Evolutionary conservation across 2,797 vertebrate species (phyloP), one percentile per base, ranked within the genome.

Genomic region (Mus spretus): DNA sequence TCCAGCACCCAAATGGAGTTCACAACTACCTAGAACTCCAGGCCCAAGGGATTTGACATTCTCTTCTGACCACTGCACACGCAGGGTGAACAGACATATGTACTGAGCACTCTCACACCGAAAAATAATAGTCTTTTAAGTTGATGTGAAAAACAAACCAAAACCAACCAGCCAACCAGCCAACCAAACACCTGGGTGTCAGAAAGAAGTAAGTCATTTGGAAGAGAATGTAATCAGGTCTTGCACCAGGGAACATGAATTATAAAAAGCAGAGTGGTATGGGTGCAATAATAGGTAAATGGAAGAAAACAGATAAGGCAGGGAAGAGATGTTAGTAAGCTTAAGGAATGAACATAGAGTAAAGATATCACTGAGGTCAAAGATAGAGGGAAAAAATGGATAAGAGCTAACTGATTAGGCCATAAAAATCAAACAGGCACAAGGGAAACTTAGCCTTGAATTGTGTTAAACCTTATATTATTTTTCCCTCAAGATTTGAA

Each of bases 401-500:
- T 37, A 40, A 61, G 20, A 37, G 13, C 0, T 79, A 11, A 89
- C 9, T 34, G 19, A 78, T 24, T n/a, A n/a, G 44, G 37, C 44
- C 6, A 57, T 24, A 44, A 57, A 89, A 72, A n/a, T 15, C 19
- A 85, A 81, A 91, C 37, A 88, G 22, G 77, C 81, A 77, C 22
- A 74, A 67, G 40, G 44, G 34, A 75, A 91, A 79, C 4, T 37
- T 10, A 80, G 44, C 3, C 57, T 70, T 6, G 9, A 44, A 44
- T 2, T 57, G 37, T 2, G 3, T 17, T 50, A n/a, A 84, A 79
- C 8, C 6, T 65, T 14, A 34, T 61, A 26, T 44, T 89, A 31
- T 53, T 77, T 79, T 81, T 55, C 61, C 75, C 65, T 96, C 81
- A 90, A 59, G 40, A 31, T 82, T 34, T 67, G 26, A 92, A 88